Evolutionary conservation across 2,797 vertebrate genomes (phyloP).

Genomic region (Eulemur albifrons): DNA sequence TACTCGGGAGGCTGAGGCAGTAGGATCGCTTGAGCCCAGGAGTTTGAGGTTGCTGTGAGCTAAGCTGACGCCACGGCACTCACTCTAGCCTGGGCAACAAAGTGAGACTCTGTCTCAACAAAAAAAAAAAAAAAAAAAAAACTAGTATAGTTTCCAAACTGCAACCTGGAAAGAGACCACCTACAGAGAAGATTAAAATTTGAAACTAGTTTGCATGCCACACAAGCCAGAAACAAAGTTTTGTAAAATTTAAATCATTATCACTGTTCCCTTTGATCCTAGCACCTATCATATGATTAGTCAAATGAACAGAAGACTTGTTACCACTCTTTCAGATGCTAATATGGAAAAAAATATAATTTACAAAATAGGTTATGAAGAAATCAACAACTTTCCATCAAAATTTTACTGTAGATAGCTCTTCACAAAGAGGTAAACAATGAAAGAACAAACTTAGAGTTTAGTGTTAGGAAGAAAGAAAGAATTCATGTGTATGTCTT

Average conservation of each 20-base stretch:
- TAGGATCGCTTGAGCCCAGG: too few species aligned
- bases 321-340: neutral
- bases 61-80: too few species aligned
- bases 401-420: neutral
- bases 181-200: neutral
- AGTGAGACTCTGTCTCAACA: too few species aligned
- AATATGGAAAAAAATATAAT: neutral
- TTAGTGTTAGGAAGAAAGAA: constrained; percentile 1
- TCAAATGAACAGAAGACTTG: neutral
- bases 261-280: neutral
- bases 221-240: neutral
- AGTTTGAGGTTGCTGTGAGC: too few species aligned
- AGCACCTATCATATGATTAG: neutral
- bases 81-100: too few species aligned
- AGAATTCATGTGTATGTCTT: neutral
- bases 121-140: too few species aligned
- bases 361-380: neutral
- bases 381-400: neutral
- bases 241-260: constrained; percentile 16
- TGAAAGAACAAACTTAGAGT: neutral
- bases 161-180: neutral
- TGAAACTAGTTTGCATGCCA: neutral
- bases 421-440: neutral
- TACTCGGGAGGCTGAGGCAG: too few species aligned
- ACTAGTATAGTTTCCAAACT: neutral